Base-by-base conservation (phyloP, 2,113 vertebrate species). In the Syngnathus scovelli region DNA sequence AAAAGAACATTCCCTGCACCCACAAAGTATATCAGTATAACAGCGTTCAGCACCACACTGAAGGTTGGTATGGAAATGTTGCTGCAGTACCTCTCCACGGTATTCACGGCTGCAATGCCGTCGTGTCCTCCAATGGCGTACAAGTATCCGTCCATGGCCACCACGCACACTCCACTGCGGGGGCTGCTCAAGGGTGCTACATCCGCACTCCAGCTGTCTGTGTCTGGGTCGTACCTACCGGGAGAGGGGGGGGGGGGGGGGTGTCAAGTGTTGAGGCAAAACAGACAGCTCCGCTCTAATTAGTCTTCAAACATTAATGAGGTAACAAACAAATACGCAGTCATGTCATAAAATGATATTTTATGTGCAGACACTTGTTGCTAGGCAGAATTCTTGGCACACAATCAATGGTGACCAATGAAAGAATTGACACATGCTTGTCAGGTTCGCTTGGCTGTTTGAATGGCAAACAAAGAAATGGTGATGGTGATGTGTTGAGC, bases 121-220 rank as follows among this genome's bases (percentile, higher is more conserved):
- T 90, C 85, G 7, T 86, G 79, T 60, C 87, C 89, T 64, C 89
- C 84, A 3, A 85, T 70, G 1, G 85, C 86, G 13, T 86, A 89
- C 69, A 89, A 79, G 74, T 76, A 86, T 41, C 82, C 83, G 7
- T 90, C 75, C 74, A 90, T 82, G 52, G 75, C 70, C 67, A 83
- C 78, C 77, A 90, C 77, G 68, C 87, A 88, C 19, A 84, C 76
- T 27, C 85, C 77, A 5, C 74, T 83, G 69, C 86, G 80, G 48
- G 87, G 83, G 75, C 81, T 78, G 70, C 77, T 88, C 61, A 91
- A 86, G 16, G 87, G 78, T 8, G 83, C 88, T 74, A 90, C 89
- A 36, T 89, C 82, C 54, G 76, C 68, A 44, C 86, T 90, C 89
- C 87, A 91, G 71, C 77, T 76, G 68, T 89, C 87, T 19, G 72